A percentile compares a stretch with the other conserved stretches of the same genome.
Evolutionary conservation across 1,140 invertebrate genomes (phyloP).

Genomic region (Cotesia glomerata): DNA sequence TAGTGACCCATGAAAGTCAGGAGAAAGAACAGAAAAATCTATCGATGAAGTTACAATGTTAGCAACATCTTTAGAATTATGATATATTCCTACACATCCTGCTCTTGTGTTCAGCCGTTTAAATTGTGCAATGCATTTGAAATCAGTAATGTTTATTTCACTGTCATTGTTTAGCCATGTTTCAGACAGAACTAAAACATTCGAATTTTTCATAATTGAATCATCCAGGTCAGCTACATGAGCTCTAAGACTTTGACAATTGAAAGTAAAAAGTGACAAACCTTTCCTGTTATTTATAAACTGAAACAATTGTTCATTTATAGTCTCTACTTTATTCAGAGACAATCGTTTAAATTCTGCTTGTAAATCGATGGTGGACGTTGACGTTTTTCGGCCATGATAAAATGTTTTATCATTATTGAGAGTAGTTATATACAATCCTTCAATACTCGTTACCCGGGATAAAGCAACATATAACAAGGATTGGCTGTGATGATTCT

Average conservation of each 20-base stretch:
- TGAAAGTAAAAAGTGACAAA: constrained; percentile 21
- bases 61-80: constrained; percentile 10
- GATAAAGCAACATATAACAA: constrained; percentile 31
- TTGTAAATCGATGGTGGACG: background rate
- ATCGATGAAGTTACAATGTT: constrained; percentile 16
- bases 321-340: background rate
- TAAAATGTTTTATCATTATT: constrained; percentile 1
- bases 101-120: constrained; percentile 26
- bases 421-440: constrained; percentile 6
- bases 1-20: background rate
- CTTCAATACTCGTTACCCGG: constrained; percentile 14
- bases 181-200: constrained; percentile 34
- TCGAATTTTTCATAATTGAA: constrained; percentile 23
- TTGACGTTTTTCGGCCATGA: constrained; percentile 5
- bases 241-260: constrained; percentile 32
- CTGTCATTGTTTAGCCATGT: constrained; percentile 28
- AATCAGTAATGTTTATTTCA: constrained; percentile 25
- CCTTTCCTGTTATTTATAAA: constrained; percentile 10
- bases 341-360: background rate
- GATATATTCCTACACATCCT: constrained; percentile 26
- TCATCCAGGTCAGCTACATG: constrained; percentile 25
- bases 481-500: constrained; percentile 19
- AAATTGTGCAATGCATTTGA: constrained; percentile 24
- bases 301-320: background rate
- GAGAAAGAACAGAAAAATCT: constrained; percentile 10